These are phyloP conservation scores for Bembecia ichneumoniformis DNA, from an alignment of 2,888 invertebrate genomes.

Conservation along the genomic window DNA sequence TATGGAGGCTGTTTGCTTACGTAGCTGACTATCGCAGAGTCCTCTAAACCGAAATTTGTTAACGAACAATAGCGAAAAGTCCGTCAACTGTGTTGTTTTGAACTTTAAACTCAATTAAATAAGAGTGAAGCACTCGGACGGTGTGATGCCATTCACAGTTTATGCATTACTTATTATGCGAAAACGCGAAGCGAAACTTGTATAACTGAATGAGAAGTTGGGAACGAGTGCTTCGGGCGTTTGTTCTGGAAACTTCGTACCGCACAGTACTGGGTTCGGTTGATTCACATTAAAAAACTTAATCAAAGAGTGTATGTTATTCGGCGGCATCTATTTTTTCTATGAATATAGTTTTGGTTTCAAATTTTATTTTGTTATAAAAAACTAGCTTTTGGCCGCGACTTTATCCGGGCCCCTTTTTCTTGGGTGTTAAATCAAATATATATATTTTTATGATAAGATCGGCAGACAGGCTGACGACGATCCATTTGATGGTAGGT, in stretches of 20 bases:
- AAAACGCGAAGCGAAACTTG: slow-evolving; percentile 4
- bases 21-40: neutral
- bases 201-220: slow-evolving; percentile 4
- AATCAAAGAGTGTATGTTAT: neutral
- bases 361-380: no score
- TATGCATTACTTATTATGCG: slow-evolving; percentile 13
- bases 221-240: slow-evolving; percentile 3
- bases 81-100: slow-evolving; percentile 3
- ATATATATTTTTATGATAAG: no score
- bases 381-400: no score
- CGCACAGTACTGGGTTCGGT: slow-evolving; percentile 1
- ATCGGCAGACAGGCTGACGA: no score
- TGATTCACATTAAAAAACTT: slow-evolving; percentile 5
- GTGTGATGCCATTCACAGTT: slow-evolving; percentile 5
- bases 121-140: neutral
- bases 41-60: neutral
- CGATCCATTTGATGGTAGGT: no score
- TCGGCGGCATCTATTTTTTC: no score
- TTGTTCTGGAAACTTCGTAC: slow-evolving; percentile 6
- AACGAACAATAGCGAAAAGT: neutral
- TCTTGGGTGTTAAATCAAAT: no score
- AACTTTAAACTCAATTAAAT: slow-evolving; percentile 45
- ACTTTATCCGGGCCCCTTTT: no score
- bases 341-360: no score
- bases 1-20: neutral